Evolutionary conservation across 1,140 invertebrate species (phyloP).

Genomic region (Matsumurasca onukii): DNA sequence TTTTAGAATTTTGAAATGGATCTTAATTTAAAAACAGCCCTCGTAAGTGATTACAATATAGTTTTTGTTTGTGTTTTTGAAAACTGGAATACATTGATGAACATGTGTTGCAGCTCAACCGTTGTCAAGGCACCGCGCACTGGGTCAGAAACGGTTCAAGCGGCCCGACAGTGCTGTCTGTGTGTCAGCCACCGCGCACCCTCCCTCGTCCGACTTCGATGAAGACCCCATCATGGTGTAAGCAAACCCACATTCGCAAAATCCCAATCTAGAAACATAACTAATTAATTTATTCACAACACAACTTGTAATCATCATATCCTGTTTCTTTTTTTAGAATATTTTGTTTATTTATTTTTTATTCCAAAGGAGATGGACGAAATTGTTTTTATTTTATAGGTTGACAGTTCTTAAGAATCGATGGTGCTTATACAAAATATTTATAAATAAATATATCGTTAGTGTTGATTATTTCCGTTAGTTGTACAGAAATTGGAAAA

Average conservation of each 20-base stretch:
- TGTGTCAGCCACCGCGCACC: not conserved
- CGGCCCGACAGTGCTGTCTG: constrained; percentile 18
- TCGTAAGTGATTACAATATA: no score
- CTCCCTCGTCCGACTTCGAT: constrained; percentile 40
- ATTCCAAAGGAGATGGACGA: not conserved
- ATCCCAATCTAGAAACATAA: no score
- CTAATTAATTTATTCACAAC: no score
- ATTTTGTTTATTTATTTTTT: not conserved
- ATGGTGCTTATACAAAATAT: constrained; percentile 26
- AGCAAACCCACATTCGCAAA: constrained; percentile 28
- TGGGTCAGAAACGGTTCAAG: constrained; percentile 37
- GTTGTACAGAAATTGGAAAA: constrained; percentile 4
- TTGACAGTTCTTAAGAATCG: not conserved
- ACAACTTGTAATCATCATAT: no score
- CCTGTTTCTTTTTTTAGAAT: no score
- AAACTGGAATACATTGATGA: no score
- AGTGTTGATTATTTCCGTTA: constrained; percentile 9
- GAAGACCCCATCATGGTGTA: constrained; percentile 48
- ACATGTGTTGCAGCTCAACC: constrained; percentile 33
- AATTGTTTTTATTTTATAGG: not conserved
- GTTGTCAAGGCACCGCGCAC: constrained; percentile 32
- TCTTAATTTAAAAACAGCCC: no score
- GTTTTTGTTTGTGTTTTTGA: no score
- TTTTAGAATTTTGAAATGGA: no score
- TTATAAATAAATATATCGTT: constrained; percentile 19